Evolutionary conservation across 2,888 invertebrate species (phyloP), one percentile per base, ranked within the genome.

Genomic region (Serripes groenlandicus): DNA sequence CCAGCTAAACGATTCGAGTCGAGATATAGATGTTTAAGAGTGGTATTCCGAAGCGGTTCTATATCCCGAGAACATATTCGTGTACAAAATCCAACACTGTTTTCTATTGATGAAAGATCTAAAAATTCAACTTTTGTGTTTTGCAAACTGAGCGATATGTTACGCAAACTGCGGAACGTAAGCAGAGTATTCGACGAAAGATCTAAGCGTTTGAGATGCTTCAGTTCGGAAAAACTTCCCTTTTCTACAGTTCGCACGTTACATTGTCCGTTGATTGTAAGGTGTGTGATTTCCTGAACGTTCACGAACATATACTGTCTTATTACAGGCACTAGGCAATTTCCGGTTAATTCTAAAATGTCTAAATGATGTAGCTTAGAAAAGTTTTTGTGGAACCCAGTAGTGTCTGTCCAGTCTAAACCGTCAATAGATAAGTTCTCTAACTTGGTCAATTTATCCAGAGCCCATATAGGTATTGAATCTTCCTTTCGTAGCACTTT

Each of bases 191-290:
- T 80, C 32, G 58, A 42, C 15, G 80, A 80, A 21, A 80, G 26
- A 66, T 80, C 75, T n/a, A 80, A 64, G 0, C 18, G 18, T 3
- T n/a, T 56, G 23, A 80, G 34, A 18, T 56, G 26, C 23, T 62
- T 34, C 4, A 80, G 32, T 49, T 78, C 60, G 32, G 78, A 42
- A 60, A 78, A 78, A 30, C 78, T 78, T 5, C 58, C 58, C 15
- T 72, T 35, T 73, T 78, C 68, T 21, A 73, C 60, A n/a, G 18
- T 42, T 21, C 58, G 3, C 21, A 78, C 28, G 28, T 28, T 73
- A 18, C 78, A 78, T 9, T 68, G 49, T 3, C 73, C 78, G 32
- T 78, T 68, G 3, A 78, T 73, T 4, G 52, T 28, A 7, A 78
- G 58, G 7, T 78, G 58, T 23, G 32, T n/a, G 21, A 78, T 32